Percentiles rank a stretch among this genome's conserved stretches.
phyloP scores from a whole-genome alignment of 2,113 vertebrate genomes.

The Lutjanus erythropterus region DNA sequence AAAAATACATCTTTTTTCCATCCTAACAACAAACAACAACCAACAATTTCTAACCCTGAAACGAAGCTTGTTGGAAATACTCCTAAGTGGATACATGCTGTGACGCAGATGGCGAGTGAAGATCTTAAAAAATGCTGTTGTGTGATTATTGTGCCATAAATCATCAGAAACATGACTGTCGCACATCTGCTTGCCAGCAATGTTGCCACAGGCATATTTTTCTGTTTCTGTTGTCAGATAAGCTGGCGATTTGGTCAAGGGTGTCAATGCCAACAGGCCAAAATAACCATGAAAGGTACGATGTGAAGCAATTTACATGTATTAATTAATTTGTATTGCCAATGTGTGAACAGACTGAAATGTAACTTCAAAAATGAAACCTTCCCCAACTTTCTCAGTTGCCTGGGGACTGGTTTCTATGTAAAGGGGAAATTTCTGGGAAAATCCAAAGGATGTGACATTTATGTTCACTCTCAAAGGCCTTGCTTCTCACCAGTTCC shows the following conservation, averaged over 20 bases:
- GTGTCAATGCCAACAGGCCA: background rate
- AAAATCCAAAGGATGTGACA: no score
- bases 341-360: no score
- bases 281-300: no score
- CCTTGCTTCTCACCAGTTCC: no score
- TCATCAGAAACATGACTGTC: constrained; percentile 12
- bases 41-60: background rate
- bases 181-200: background rate
- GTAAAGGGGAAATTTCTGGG: no score
- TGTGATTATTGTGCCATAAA: constrained; percentile 16
- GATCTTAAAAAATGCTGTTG: background rate
- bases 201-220: background rate
- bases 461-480: no score
- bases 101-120: constrained; percentile 15
- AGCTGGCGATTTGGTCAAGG: background rate
- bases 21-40: no score
- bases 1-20: constrained; percentile 1
- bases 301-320: no score
- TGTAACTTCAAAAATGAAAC: no score
- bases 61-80: background rate
- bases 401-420: no score
- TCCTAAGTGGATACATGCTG: background rate
- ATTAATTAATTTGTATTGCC: no score
- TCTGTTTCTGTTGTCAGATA: background rate
- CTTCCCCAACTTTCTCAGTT: no score